Base-by-base conservation (phyloP, 2,888 invertebrate species). In the Tiphia femorata region DNA sequence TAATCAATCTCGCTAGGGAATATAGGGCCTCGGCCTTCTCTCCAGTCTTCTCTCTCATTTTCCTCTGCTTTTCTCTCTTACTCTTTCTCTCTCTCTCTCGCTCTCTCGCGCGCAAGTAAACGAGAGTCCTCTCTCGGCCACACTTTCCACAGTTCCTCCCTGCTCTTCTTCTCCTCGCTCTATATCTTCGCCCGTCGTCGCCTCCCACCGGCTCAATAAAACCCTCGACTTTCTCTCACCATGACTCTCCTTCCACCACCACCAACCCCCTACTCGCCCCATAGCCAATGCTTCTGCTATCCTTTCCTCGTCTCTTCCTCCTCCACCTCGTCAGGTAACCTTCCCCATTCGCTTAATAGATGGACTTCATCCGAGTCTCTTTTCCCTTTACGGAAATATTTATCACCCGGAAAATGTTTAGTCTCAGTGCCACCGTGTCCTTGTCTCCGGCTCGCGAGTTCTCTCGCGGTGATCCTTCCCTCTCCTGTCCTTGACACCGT, bases 1-100 rank as follows among this genome's bases (percentile, higher is more conserved):
- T 53, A 35, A 67, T 67, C 67, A 59, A 69, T 67, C 55, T 58
- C 33, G 33, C 17, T 20, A 20, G 30, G 49, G 23, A 38, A 60
- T 63, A 50, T 42, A 40, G 43, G 23, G 17, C 21, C 35, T 7
- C 25, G n/a, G 30, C 16, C n/a, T 25, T 6, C 19, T 6, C 8
- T 19, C 7, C 7, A 0, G 0, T 33, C 2, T 33, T 3, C 10
- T 12, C 6, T n/a, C 6, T 30, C 2, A 12, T 12, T 3, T 33
- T 33, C 3, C 1, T 14, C 33, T 16, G 7, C 5, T 3, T 37
- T 8, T 37, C 19, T 4, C 10, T n/a, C 8, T 37, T 37, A n/a
- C 0, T 17, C 19, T 19, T 10, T 5, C 10, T 2, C 6, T 6
- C 7, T 1, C 16, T 35, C 12, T 1, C 8, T 10, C 4, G 29